These are phyloP conservation scores for Meganola albula DNA, from an alignment of 2,888 invertebrate genomes.

Conservation along the genomic window DNA sequence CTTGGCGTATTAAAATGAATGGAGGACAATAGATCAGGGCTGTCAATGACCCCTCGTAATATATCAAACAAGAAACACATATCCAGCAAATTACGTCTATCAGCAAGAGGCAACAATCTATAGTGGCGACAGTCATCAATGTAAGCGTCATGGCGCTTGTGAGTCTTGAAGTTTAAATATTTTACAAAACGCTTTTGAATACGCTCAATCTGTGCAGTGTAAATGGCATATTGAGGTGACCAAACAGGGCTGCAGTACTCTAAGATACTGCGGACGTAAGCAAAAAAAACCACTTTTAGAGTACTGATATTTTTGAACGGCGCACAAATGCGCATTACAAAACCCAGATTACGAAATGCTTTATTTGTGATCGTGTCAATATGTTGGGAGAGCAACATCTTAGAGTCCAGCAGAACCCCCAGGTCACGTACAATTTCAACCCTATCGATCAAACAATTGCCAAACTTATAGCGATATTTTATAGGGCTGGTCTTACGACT, in stretches of 20 bases:
- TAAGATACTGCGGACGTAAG: background rate
- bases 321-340: conserved; percentile 2
- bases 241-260: background rate
- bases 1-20: too few species aligned
- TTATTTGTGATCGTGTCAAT: background rate
- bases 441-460: too few species aligned
- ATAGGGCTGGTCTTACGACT: too few species aligned
- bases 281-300: conserved; percentile 1
- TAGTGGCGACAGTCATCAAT: background rate
- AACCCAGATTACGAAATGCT: conserved; percentile 1
- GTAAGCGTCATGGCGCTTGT: background rate
- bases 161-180: background rate
- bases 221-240: background rate
- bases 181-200: background rate
- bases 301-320: background rate
- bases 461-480: too few species aligned
- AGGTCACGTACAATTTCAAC: too few species aligned
- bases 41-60: background rate
- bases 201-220: background rate
- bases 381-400: too few species aligned
- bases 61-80: background rate
- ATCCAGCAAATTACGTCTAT: background rate
- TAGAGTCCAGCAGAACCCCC: too few species aligned
- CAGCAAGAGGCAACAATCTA: background rate
- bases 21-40: background rate